phyloP scores from a whole-genome alignment of 1,140 invertebrate genomes.

The Pseudomyrmex pallidus region DNA sequence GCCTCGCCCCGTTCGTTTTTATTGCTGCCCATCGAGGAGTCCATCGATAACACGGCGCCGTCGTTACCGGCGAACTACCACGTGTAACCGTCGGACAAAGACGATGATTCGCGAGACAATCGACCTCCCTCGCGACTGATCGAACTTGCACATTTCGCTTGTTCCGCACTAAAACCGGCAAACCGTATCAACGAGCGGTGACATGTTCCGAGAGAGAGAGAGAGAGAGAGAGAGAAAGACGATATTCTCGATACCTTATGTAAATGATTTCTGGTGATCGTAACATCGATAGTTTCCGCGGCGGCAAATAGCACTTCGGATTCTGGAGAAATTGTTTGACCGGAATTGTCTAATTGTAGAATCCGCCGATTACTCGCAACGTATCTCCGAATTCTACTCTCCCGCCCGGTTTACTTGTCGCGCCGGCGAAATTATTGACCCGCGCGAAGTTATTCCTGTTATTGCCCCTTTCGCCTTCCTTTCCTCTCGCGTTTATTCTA shows the following conservation, averaged over 20 bases:
- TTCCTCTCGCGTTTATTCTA: background rate
- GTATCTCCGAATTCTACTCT: background rate
- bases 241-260: slow-evolving; percentile 43
- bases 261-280: slow-evolving; percentile 54
- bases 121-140: slow-evolving; percentile 6
- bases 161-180: slow-evolving; percentile 2
- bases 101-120: slow-evolving; percentile 31
- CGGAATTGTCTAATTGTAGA: slow-evolving; percentile 41
- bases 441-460: slow-evolving; percentile 28
- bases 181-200: too few relatives aligned
- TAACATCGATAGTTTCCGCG: slow-evolving; percentile 23
- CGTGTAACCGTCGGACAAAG: slow-evolving; percentile 23
- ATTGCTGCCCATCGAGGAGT: slow-evolving; percentile 23
- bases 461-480: background rate
- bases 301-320: background rate
- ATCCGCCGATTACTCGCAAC: slow-evolving; percentile 3
- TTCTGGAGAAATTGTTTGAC: background rate
- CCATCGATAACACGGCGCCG: slow-evolving; percentile 37
- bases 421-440: slow-evolving; percentile 32
- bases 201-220: slow-evolving; percentile 5
- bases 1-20: slow-evolving; percentile 25
- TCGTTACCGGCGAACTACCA: slow-evolving; percentile 19
- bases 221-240: too few relatives aligned
- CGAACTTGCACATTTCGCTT: slow-evolving; percentile 14
- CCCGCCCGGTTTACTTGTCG: background rate